Conservation (phyloP, 2,888 invertebrate species). For the Yponomeuta cagnagella region DNA sequence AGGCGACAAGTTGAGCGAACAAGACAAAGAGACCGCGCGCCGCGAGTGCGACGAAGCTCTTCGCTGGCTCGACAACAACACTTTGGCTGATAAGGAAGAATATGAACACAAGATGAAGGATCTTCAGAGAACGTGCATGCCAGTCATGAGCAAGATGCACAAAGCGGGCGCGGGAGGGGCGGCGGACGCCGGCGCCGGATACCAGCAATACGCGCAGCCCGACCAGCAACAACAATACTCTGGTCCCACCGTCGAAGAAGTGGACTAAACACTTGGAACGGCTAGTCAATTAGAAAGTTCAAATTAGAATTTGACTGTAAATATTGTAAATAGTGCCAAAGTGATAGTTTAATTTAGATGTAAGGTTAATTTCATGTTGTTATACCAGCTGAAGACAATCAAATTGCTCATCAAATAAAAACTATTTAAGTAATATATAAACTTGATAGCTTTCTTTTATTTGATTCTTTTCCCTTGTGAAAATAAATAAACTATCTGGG, state of each 20-base stretch:
- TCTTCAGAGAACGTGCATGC: slow-evolving; percentile 74
- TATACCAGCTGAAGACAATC: no score
- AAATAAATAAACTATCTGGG: no score
- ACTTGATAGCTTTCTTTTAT: no score
- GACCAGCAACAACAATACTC: slow-evolving; percentile 14
- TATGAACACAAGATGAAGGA: slow-evolving; percentile 78
- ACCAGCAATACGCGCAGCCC: slow-evolving; percentile 11
- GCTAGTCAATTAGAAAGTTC: not conserved
- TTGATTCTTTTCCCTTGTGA: no score
- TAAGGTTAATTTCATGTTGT: no score
- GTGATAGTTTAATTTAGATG: no score
- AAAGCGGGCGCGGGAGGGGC: slow-evolving; percentile 52
- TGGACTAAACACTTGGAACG: slow-evolving; percentile 31
- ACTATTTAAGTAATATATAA: no score
- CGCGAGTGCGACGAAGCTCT: slow-evolving; percentile 76
- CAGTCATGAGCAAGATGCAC: slow-evolving; percentile 74
- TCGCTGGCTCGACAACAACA: slow-evolving; percentile 83
- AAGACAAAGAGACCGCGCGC: slow-evolving; percentile 77
- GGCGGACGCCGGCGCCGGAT: not conserved
- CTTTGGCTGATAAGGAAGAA: slow-evolving; percentile 78
- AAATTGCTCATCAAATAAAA: no score
- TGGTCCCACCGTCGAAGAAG: slow-evolving; percentile 51
- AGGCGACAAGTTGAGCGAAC: slow-evolving; percentile 75
- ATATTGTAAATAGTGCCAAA: no score
- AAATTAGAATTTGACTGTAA: no score